phyloP scores from a whole-genome alignment of 2,888 invertebrate species.

The Caenorhabditis sp. region DNA sequence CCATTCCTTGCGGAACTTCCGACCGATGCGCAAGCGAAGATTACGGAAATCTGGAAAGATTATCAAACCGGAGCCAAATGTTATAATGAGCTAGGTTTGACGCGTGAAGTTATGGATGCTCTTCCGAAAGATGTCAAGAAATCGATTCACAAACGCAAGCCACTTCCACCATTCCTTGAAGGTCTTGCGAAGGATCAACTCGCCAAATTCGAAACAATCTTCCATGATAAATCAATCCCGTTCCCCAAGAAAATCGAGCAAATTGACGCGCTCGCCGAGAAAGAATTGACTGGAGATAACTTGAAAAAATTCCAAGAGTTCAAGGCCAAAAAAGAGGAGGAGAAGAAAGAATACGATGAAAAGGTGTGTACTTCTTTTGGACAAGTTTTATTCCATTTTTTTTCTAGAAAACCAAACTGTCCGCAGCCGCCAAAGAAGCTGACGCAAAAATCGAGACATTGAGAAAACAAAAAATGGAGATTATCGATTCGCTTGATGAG shows the following conservation, averaged over 20 bases:
- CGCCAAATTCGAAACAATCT: slow-evolving; percentile 50
- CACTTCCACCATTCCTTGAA: slow-evolving; percentile 38
- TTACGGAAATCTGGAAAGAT: slow-evolving; percentile 55
- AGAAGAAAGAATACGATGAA: slow-evolving; percentile 43
- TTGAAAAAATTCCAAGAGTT: slow-evolving; percentile 54
- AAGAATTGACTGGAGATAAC: slow-evolving; percentile 48
- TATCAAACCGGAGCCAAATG: slow-evolving; percentile 59
- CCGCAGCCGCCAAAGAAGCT: slow-evolving; percentile 47
- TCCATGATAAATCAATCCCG: slow-evolving; percentile 48
- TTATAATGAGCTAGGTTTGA: slow-evolving; percentile 53
- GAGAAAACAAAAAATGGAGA: slow-evolving; percentile 49
- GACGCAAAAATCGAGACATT: slow-evolving; percentile 53
- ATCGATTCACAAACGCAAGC: slow-evolving; percentile 35
- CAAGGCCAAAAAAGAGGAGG: slow-evolving; percentile 48
- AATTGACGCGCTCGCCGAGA: slow-evolving; percentile 53
- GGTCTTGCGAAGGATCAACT: slow-evolving; percentile 42
- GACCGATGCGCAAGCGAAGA: slow-evolving; percentile 40
- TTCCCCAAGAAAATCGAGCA: slow-evolving; percentile 49
- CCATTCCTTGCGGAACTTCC: slow-evolving; percentile 51
- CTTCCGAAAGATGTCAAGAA: slow-evolving; percentile 42
- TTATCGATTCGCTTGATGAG: slow-evolving; percentile 41
- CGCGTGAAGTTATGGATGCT: slow-evolving; percentile 49
- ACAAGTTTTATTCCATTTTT: too few relatives aligned
- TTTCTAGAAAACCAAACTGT: not conserved
- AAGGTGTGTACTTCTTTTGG: slow-evolving; percentile 27